Evolutionary conservation across 1,140 invertebrate species (phyloP), one percentile per base, ranked within the genome.

Genomic region (Calephelis nemesis): DNA sequence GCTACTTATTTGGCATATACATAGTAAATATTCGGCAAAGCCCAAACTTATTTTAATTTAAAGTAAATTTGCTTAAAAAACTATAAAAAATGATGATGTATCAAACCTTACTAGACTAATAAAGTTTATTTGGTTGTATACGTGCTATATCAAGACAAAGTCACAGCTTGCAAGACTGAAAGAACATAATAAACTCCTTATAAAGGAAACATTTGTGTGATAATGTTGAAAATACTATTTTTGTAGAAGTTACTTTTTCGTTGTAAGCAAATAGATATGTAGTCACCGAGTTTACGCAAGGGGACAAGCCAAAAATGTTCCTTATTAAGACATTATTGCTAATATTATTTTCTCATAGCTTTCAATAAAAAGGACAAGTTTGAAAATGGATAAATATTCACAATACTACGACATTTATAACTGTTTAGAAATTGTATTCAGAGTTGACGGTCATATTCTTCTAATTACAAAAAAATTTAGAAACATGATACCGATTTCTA

Each of bases 111-210:
- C 15, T 47, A 49, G 19, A 2, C 39, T 64, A 30, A n/a, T 13
- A 39, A 30, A 49, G 47, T 69, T 70, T 47, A 62, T 58, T 73
- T 49, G 60, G 65, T 71, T 19, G 52, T 62, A 67, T 47, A 39
- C 67, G 50, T 65, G 69, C 69, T 40, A 72, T 76, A 74, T 78
- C 70, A 75, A 67, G 75, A 76, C 75, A 76, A 73, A 79, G 78
- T 82, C 79, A 70, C 83, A 78, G 86, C 83, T 84, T 84, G 83
- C 81, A 88, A 90, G 87, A 90, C 87, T 90, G 87, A 86, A 63
- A 50, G 66, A 77, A 76, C 71, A 74, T 74, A 70, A 72, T 65
- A 69, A 76, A 77, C 63, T 81, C 84, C 83, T 90, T 85, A 49
- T 76, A 85, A 88, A 88, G 85, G 85, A 85, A 12, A 72, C 68